Percentiles rank a stretch among this genome's conserved stretches.
Evolutionary conservation across 2,113 vertebrate species (phyloP).

Genomic region (Mastomys coucha): DNA sequence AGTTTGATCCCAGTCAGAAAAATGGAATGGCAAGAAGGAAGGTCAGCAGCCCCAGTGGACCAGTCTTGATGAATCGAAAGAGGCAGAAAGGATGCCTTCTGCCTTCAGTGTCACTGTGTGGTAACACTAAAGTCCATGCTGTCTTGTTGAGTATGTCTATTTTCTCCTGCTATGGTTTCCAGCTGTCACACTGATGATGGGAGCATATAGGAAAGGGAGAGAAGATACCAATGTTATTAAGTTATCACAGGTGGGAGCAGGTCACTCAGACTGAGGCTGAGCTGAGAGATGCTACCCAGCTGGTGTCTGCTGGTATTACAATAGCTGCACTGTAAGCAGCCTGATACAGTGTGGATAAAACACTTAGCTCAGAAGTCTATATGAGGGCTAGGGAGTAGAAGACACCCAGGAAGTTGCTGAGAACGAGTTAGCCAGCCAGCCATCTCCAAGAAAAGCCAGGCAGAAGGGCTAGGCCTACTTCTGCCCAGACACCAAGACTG

Average conservation of each 20-base stretch:
- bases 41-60: neutral
- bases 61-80: neutral
- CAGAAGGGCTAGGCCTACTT: conserved; percentile 72
- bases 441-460: neutral
- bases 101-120: neutral
- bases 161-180: neutral
- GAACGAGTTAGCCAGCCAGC: neutral
- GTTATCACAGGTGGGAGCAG: neutral
- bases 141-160: neutral
- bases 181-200: neutral
- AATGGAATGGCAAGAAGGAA: neutral
- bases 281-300: neutral
- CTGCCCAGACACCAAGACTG: conserved; percentile 93
- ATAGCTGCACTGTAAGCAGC: neutral
- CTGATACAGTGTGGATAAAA: neutral
- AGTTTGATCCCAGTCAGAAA: neutral
- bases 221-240: neutral
- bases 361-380: neutral
- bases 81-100: neutral
- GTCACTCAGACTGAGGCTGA: neutral
- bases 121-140: neutral
- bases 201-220: neutral
- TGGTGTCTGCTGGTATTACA: accelerated
- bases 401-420: neutral
- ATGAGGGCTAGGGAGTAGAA: neutral